phyloP scores from a whole-genome alignment of 2,888 invertebrate genomes.

The Agrotis puta region DNA sequence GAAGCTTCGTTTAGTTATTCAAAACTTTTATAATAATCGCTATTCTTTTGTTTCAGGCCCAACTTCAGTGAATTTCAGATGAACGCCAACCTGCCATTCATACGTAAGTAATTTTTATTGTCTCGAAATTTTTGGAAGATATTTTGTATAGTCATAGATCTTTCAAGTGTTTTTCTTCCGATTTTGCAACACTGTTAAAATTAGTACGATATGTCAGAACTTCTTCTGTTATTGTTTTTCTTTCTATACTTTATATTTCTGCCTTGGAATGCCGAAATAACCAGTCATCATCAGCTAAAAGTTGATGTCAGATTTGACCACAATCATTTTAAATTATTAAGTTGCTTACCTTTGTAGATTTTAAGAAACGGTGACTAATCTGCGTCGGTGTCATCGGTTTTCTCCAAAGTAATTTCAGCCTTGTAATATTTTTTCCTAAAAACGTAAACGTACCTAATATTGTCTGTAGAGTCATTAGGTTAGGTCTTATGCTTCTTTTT shows the following conservation, averaged over 20 bases:
- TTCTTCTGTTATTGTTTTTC: too few relatives aligned
- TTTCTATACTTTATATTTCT: too few relatives aligned
- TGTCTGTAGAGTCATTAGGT: too few relatives aligned
- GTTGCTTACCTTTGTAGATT: conserved; percentile 2
- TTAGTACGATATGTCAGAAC: too few relatives aligned
- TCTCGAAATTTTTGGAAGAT: background rate
- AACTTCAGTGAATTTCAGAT: conserved; percentile 76
- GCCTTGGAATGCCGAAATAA: background rate
- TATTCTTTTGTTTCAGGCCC: conserved; percentile 73
- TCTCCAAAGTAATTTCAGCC: background rate
- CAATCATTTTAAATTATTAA: too few relatives aligned
- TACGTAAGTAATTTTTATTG: conserved; percentile 70
- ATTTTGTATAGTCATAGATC: too few relatives aligned
- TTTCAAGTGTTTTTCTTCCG: too few relatives aligned
- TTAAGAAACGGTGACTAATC: conserved; percentile 24
- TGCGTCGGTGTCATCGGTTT: background rate
- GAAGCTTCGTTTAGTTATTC: background rate
- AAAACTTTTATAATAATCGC: background rate
- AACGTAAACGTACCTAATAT: background rate
- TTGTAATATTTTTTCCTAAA: conserved; percentile 4
- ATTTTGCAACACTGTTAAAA: too few relatives aligned
- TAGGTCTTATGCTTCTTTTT: too few relatives aligned
- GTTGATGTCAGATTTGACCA: conserved; percentile 4
- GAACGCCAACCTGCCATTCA: conserved; percentile 74
- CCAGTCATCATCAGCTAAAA: background rate